These are phyloP conservation scores for Papilio demoleus DNA, from an alignment of 2,888 invertebrate genomes.

Conservation along the genomic window DNA sequence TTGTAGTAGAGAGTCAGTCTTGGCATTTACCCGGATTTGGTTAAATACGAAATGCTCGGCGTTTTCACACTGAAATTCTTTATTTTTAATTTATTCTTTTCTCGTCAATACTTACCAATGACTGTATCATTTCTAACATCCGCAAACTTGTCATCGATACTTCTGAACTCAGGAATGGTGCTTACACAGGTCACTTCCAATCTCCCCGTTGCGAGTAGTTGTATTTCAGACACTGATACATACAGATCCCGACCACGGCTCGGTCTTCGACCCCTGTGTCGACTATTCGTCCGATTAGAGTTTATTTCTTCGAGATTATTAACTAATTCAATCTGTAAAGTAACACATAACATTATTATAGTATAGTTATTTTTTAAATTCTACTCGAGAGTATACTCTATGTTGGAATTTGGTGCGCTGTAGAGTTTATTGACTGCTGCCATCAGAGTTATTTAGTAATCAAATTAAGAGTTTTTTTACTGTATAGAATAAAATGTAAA, in stretches of 20 bases:
- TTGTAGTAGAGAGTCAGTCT: too few species aligned
- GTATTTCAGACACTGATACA: slow-evolving; percentile 88
- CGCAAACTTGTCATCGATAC: slow-evolving; percentile 88
- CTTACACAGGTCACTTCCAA: slow-evolving; percentile 90
- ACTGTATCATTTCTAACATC: slow-evolving; percentile 88
- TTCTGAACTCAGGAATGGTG: slow-evolving; percentile 90
- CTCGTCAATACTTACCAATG: slow-evolving; percentile 82
- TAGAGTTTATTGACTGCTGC: too few species aligned
- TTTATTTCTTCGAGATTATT: slow-evolving; percentile 59
- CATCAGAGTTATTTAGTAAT: too few species aligned
- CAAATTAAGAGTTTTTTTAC: too few species aligned
- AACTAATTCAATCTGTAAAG: slow-evolving; percentile 51
- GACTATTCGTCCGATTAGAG: slow-evolving; percentile 60
- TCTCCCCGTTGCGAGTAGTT: slow-evolving; percentile 87
- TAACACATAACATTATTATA: neutral
- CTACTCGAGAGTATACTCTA: too few species aligned
- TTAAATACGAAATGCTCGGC: too few species aligned
- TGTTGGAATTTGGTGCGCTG: too few species aligned
- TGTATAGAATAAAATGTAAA: too few species aligned
- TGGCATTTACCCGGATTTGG: too few species aligned
- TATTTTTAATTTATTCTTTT: too few species aligned
- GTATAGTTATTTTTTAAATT: neutral
- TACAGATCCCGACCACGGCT: slow-evolving; percentile 85
- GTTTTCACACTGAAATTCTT: too few species aligned
- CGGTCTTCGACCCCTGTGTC: slow-evolving; percentile 72